Conservation (phyloP, 1,140 invertebrate species). For the Brachystomella parvula region DNA sequence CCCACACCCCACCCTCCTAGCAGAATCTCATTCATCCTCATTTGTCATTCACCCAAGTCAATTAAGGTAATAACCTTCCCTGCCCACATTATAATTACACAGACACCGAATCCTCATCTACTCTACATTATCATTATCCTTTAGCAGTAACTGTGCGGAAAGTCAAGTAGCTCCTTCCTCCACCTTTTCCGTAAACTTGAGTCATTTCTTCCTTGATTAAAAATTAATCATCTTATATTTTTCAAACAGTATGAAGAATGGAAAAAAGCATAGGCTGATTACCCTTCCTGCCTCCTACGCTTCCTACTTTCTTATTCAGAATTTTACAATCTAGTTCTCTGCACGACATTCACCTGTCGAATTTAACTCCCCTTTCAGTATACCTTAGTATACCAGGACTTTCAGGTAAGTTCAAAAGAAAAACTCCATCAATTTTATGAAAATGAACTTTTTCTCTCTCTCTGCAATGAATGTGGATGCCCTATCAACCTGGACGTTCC, state of each 20-base stretch:
- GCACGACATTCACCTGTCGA: too few relatives aligned
- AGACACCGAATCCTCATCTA: not conserved
- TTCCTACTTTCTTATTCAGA: too few relatives aligned
- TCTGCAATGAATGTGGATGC: not conserved
- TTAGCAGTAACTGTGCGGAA: not conserved
- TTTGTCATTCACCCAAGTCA: constrained; percentile 7
- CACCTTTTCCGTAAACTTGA: not conserved
- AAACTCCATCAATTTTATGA: too few relatives aligned
- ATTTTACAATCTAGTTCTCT: too few relatives aligned
- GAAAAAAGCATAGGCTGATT: too few relatives aligned
- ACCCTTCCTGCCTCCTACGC: too few relatives aligned
- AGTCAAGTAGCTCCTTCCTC: not conserved
- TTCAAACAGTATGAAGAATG: too few relatives aligned
- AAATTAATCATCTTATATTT: too few relatives aligned
- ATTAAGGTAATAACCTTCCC: not conserved
- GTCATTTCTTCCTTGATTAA: not conserved
- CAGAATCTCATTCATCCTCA: not conserved
- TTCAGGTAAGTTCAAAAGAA: too few relatives aligned
- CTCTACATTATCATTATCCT: not conserved
- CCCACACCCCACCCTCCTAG: too few relatives aligned
- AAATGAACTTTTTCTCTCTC: not conserved
- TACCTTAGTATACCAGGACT: too few relatives aligned
- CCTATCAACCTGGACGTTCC: not conserved
- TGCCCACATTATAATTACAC: constrained; percentile 5
- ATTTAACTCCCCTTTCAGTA: too few relatives aligned